Conservation (phyloP, 2,888 invertebrate species). For the Spatulosminthurus flaviceps region DNA sequence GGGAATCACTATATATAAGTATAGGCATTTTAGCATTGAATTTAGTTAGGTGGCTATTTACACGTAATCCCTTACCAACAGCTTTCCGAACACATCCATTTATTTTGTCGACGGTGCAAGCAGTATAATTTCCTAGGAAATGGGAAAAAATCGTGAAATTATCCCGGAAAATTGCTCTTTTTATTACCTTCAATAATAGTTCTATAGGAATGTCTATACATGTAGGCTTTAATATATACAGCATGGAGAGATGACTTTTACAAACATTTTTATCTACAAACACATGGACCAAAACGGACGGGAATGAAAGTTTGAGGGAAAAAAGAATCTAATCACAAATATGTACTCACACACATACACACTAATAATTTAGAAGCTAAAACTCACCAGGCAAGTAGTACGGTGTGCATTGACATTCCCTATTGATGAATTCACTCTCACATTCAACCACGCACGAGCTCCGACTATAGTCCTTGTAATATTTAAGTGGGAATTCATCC, state of each 20-base stretch:
- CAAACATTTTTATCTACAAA: too few species aligned
- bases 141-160: not conserved
- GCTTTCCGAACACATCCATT: slow-evolving; percentile 57
- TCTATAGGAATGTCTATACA: not conserved
- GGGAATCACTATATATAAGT: too few species aligned
- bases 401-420: slow-evolving; percentile 60
- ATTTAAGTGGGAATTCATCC: slow-evolving; percentile 56
- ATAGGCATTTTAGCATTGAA: too few species aligned
- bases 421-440: slow-evolving; percentile 57
- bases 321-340: too few species aligned
- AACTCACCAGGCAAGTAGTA: slow-evolving; percentile 62
- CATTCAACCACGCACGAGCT: slow-evolving; percentile 62
- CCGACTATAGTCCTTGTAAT: slow-evolving; percentile 61
- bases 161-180: slow-evolving; percentile 11
- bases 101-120: slow-evolving; percentile 58
- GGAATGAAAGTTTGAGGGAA: too few species aligned
- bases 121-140: slow-evolving; percentile 51
- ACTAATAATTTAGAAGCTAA: too few species aligned
- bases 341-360: too few species aligned
- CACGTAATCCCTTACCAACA: slow-evolving; percentile 54
- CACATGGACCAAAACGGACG: too few species aligned
- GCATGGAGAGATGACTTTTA: too few species aligned
- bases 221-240: too few species aligned
- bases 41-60: too few species aligned
- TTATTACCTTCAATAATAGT: not conserved